A percentile compares a stretch with the other conserved stretches of the same genome.
Evolutionary conservation across 2,797 vertebrate genomes (phyloP).

Genomic region (Sebastes taczanowskii): DNA sequence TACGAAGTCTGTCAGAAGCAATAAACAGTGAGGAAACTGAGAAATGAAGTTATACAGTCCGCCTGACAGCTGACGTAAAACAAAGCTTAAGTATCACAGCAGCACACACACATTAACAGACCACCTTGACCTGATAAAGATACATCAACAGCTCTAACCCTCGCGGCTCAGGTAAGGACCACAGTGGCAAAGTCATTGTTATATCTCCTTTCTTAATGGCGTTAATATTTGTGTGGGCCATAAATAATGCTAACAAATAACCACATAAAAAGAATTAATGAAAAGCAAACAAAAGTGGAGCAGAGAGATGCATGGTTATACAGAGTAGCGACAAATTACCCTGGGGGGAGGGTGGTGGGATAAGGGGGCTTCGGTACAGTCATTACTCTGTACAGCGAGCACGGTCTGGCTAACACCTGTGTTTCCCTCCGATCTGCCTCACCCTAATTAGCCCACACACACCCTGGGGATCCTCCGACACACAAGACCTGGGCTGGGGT

Average conservation of each 20-base stretch:
- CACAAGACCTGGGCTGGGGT: constrained; percentile 67
- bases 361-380: constrained; percentile 86
- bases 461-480: constrained; percentile 86
- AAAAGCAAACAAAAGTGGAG: constrained; percentile 90
- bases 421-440: constrained; percentile 91
- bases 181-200: constrained; percentile 83
- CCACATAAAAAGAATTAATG: constrained; percentile 85
- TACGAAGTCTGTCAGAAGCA: constrained; percentile 11
- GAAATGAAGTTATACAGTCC: not conserved
- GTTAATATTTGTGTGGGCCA: constrained; percentile 95
- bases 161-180: constrained; percentile 72
- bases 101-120: constrained; percentile 60
- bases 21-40: not conserved
- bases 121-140: constrained; percentile 85
- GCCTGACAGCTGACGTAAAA: constrained; percentile 27
- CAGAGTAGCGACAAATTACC: constrained; percentile 95
- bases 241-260: constrained; percentile 93
- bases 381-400: constrained; percentile 93
- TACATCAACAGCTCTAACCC: constrained; percentile 65
- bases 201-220: constrained; percentile 83
- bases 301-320: constrained; percentile 95
- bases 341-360: constrained; percentile 66
- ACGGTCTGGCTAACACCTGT: constrained; percentile 96
- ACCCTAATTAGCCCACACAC: constrained; percentile 99
- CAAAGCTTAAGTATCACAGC: constrained; percentile 37